Conservation (phyloP, 2,797 vertebrate species). For the Tokudaia muenninki region DNA sequence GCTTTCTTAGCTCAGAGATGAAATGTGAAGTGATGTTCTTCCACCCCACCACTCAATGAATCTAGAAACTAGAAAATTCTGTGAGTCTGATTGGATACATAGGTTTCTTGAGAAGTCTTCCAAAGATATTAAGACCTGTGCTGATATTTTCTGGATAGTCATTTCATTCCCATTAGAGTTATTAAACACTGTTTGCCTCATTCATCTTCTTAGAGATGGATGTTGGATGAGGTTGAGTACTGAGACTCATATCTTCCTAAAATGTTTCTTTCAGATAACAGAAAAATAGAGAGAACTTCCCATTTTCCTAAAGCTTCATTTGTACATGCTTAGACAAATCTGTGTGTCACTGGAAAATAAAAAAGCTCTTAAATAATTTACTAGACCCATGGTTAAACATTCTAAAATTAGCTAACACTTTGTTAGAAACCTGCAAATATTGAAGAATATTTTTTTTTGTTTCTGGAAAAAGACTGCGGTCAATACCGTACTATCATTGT, state of each 20-base stretch:
- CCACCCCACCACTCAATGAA: neutral
- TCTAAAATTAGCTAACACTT: slow-evolving; percentile 42
- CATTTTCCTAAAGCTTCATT: neutral
- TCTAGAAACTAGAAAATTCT: neutral
- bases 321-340: neutral
- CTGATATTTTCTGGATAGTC: neutral
- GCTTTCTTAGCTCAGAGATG: neutral
- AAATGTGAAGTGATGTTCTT: neutral
- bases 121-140: neutral
- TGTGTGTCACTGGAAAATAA: neutral
- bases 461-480: neutral
- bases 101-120: neutral
- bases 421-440: slow-evolving; percentile 26
- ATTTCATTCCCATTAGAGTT: neutral
- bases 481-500: neutral
- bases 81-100: neutral
- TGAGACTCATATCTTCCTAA: neutral
- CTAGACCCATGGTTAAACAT: neutral
- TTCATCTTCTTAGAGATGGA: neutral
- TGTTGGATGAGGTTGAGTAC: neutral
- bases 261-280: neutral
- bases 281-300: neutral
- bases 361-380: neutral
- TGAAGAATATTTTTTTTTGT: slow-evolving; percentile 22
- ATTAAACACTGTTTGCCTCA: neutral